These are phyloP conservation scores for Echinometra lucunter DNA, from an alignment of 53 echinoderm and acorn worm genomes.

Conservation along the genomic window DNA sequence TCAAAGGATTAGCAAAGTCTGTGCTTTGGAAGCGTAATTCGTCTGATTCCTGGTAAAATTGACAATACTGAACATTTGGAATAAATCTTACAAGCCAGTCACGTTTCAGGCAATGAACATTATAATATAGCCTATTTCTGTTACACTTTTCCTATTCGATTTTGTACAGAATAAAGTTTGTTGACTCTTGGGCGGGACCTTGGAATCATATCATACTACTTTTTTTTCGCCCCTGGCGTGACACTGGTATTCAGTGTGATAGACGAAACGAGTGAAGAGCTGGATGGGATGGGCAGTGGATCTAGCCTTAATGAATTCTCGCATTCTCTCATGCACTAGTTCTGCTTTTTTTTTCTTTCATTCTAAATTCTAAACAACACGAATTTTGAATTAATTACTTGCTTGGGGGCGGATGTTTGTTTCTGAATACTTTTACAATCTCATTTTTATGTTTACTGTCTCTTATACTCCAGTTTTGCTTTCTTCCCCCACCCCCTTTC, in stretches of 20 bases:
- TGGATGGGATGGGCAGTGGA: not conserved
- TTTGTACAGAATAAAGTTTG: not conserved
- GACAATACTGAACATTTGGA: not conserved
- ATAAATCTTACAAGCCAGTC: not conserved
- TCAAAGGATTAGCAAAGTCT: not conserved
- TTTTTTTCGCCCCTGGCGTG: conserved; percentile 1
- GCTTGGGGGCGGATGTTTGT: too few relatives aligned
- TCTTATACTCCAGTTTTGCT: too few relatives aligned
- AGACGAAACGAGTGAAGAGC: not conserved
- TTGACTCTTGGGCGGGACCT: not conserved
- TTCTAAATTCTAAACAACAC: not conserved
- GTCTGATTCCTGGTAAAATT: not conserved
- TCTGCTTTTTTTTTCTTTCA: not conserved
- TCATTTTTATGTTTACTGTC: too few relatives aligned
- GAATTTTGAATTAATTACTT: not conserved
- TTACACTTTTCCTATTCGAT: not conserved
- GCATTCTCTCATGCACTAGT: not conserved
- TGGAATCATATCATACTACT: not conserved
- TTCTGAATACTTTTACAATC: too few relatives aligned
- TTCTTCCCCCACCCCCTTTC: too few relatives aligned
- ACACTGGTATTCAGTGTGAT: not conserved
- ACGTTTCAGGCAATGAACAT: not conserved
- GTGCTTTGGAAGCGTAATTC: not conserved
- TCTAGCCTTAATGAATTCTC: not conserved
- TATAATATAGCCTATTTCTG: not conserved